Evolutionary conservation across 2,797 vertebrate genomes (phyloP), one percentile per base, ranked within the genome.

Genomic region (Hippopotamyrus pictus): DNA sequence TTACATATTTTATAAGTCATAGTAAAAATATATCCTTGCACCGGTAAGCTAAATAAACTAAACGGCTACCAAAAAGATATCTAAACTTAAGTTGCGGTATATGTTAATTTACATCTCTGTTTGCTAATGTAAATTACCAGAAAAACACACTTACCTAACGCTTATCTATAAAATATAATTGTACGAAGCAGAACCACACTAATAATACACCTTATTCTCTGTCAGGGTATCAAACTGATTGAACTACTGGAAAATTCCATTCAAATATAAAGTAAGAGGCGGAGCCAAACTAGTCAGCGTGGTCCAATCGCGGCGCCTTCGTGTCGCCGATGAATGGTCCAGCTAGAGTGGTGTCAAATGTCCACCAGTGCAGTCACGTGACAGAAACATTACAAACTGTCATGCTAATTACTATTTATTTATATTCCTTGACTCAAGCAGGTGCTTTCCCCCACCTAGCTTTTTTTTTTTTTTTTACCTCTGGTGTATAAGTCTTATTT

Each of bases 181-280:
- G 48, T 51, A 48, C 50, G 48, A 85, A 53, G n/a, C 44, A 85
- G 12, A 85, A 85, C 65, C 17, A n/a, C 73, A 46, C 5, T 17
- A 12, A 14, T 0, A 84, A 25, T n/a, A 82, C 3, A 1, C 19
- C 89, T 5, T 88, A 69, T 33, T 1, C 50, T 50, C 82, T 89
- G 9, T 19, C 29, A 54, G 48, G 46, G 22, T 50, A 90, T 90
- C 62, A 91, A 91, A 91, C 89, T 12, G 90, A 92, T 86, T 57
- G 87, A 2, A 3, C 3, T 2, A 53, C 37, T 94, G 95, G 95
- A 96, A 96, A 94, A 93, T 96, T 96, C 95, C 95, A 95, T 90
- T 92, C 54, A 2, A 1, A 0, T 69, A 92, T 92, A 90, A 69
- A 44, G 0, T 0, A 0, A 25, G 12, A n/a, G 89, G 92, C 22